Evolutionary conservation across 2,113 vertebrate species (phyloP), one percentile per base, ranked within the genome.

Genomic region (Fukomys damarensis): DNA sequence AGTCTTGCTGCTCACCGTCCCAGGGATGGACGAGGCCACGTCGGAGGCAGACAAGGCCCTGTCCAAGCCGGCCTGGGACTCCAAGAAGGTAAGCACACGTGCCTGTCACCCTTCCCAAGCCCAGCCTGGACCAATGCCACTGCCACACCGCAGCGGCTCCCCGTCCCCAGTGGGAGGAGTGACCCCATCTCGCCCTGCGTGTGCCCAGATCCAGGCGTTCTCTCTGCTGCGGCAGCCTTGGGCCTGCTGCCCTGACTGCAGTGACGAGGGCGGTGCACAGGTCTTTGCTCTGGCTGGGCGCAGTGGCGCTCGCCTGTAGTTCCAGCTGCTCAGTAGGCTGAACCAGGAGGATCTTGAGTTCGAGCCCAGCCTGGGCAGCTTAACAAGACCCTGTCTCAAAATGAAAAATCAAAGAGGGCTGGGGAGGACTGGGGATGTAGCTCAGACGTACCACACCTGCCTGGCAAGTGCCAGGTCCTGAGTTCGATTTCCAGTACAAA

Each of bases 1-100:
- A 99, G 99, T 99, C 96, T 98, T 99, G 58, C 98, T 99, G 72
- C 98, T 99, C 96, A 99, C 99, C 35, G 99, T 99, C 92, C 99
- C 99, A 35, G 99, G 99, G 88, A 99, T 99, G 98, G 99, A 99
- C 70, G 99, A 99, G 79, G 96, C 98, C 17, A 96, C 99, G 14
- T 98, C 99, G 0, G 99, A 99, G 46, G 94, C 98, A 35, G 99
- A 99, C 95, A 99, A 99, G 97, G 98, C 98, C 87, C 98, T 98
- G 61, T 98, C 98, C 28, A 99, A 99, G 97, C 99, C 99, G 97
- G 98, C 98, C 52, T 99, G 99, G 99, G 99, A 99, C 94, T 98
- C 99, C 93, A 99, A 99, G 97, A 99, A 99, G 99, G 99, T 99
- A 98, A 52, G 91, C n/a, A n/a, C n/a, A n/a, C n/a, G n/a, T n/a